Evolutionary conservation across 1,140 invertebrate species (phyloP).

Genomic region (Spodoptera litura): DNA sequence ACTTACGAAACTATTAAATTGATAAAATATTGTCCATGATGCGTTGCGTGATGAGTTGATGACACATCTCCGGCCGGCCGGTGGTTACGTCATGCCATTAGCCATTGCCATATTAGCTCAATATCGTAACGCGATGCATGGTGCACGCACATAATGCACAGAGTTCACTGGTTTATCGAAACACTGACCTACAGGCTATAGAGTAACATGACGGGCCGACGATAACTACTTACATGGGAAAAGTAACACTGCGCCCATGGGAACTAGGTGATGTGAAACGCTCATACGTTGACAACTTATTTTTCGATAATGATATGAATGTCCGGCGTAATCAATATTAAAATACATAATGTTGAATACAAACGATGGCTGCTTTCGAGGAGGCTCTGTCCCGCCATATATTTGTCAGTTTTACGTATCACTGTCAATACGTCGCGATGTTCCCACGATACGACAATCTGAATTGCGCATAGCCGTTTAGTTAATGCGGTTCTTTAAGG

Average conservation of each 20-base stretch:
- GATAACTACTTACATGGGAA: slow-evolving; percentile 71
- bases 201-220: slow-evolving; percentile 60
- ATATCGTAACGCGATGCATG: slow-evolving; percentile 43
- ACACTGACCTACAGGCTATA: slow-evolving; percentile 70
- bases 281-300: slow-evolving; percentile 45
- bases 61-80: slow-evolving; percentile 36
- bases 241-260: slow-evolving; percentile 69
- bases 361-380: slow-evolving; percentile 36
- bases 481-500: slow-evolving; percentile 54
- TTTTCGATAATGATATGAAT: slow-evolving; percentile 45
- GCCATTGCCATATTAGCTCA: slow-evolving; percentile 36
- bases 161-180: slow-evolving; percentile 66
- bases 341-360: slow-evolving; percentile 41
- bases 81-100: slow-evolving; percentile 39
- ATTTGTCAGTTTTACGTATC: slow-evolving; percentile 55
- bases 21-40: slow-evolving; percentile 32
- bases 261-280: slow-evolving; percentile 63
- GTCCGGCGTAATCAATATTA: slow-evolving; percentile 50
- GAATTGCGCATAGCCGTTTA: slow-evolving; percentile 54
- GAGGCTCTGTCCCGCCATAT: slow-evolving; percentile 45
- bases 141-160: slow-evolving; percentile 54
- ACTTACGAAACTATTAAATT: slow-evolving; percentile 35
- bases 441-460: slow-evolving; percentile 57
- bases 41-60: slow-evolving; percentile 2
- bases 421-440: slow-evolving; percentile 50